Percentiles rank a stretch among this genome's conserved stretches.
These are phyloP conservation scores for Hemiscyllium ocellatum DNA, from an alignment of 2,113 vertebrate species.

Conservation along the genomic window DNA sequence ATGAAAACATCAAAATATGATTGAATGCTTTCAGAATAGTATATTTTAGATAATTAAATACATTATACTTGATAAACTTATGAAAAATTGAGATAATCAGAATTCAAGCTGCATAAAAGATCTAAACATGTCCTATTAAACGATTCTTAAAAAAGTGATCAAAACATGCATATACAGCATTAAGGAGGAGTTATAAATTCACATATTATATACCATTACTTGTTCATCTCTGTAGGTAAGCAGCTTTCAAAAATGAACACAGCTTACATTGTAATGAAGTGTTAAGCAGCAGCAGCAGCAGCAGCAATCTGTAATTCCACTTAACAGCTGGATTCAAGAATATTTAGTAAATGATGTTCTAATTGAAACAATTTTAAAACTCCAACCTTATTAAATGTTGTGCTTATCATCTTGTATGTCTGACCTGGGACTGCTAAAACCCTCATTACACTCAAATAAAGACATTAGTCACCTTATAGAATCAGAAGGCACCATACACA, in stretches of 20 bases:
- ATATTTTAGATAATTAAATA: not conserved
- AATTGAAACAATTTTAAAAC: not conserved
- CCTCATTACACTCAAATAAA: not conserved
- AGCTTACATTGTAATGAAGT: not conserved
- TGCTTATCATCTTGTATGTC: not conserved
- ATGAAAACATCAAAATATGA: not conserved
- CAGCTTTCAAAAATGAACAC: not conserved
- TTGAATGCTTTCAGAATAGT: constrained; percentile 5
- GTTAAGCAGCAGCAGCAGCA: not conserved
- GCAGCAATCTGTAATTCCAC: not conserved
- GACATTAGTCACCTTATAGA: not conserved
- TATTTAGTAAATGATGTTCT: not conserved
- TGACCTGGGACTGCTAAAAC: not conserved
- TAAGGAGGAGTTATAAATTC: not conserved
- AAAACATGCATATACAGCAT: not conserved
- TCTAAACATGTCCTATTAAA: not conserved
- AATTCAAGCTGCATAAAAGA: not conserved
- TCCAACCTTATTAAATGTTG: not conserved
- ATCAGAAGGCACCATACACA: not conserved
- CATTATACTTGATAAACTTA: not conserved
- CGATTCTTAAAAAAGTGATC: not conserved
- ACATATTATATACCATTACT: not conserved
- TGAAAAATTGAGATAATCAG: not conserved
- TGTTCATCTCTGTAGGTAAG: not conserved
- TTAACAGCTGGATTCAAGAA: not conserved